Base-by-base conservation (phyloP, 1,140 invertebrate species). In the Copidosoma floridanum region DNA sequence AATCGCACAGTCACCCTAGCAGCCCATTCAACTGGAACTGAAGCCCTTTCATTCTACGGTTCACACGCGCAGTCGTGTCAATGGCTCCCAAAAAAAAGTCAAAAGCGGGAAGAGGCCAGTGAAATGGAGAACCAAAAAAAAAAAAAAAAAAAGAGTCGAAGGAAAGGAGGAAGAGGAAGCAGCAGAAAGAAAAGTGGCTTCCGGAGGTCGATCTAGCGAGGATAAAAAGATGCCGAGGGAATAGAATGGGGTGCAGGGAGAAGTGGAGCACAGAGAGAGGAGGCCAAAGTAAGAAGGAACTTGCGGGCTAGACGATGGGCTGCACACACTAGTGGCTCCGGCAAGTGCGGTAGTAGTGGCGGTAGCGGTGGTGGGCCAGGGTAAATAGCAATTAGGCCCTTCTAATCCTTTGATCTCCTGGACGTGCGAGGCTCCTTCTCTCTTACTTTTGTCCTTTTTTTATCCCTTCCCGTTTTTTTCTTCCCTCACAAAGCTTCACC, bases 301-400 rank as follows among this genome's bases (percentile, higher is more conserved):
- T 48, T 38, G 32, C n/a, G 26, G 21, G 5, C 20, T 38, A 26
- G 20, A 48, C 18, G 7, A 10, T 48, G 32, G 20, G 23, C 6
- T n/a, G 23, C 21, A 12, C 12, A 12, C 23, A 16, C 0, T 16
- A 24, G 51, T 29, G n/a, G n/a, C n/a, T n/a, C n/a, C n/a, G n/a
- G n/a, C n/a, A n/a, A n/a, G n/a, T n/a, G n/a, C n/a, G n/a, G n/a
- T n/a, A n/a, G n/a, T n/a, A n/a, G 7, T 35, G 6, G 32, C 32
- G 14, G 6, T 32, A 8, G 29, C 29, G 29, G 29, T 32, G 12
- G n/a, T n/a, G 6, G 51, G 35, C 54, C 41, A 60, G 63, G 61
- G 65, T 68, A 68, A 70, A 70, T 65, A 70, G 63, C 63, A 70
- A 70, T 70, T 68, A 70, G 59, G 46, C 48, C 29, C 7, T 43